Base-by-base conservation (phyloP, 1,140 invertebrate genomes). In the Piezodorus guildinii region DNA sequence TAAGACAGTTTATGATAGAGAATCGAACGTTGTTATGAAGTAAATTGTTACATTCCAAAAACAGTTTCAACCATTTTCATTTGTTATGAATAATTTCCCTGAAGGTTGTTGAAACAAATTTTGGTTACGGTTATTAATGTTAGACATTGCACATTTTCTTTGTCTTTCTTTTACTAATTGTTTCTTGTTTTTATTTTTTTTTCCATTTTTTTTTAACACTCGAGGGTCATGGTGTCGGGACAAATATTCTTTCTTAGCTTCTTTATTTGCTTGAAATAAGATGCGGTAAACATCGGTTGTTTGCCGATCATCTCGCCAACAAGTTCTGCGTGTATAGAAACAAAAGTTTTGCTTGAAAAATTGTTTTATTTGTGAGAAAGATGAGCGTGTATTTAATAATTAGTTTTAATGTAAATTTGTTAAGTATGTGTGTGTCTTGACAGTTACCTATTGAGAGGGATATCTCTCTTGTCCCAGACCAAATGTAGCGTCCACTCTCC, bases 181-280 rank as follows among this genome's bases (percentile, higher is more conserved):
- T 56, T 56, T 56, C 52, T 56, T 56, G 52, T 56, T 56, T 56
- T 39, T 39, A 39, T 62, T 59, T 62, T 39, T 62, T 56, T 56
- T 16, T 56, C 15, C 9, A 9, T 56, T 56, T 19, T 56, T 56
- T 56, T 61, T 66, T 66, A 63, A 66, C 65, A 63, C 62, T 66
- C 43, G 49, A 51, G 66, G 66, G 61, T 49, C 66, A 61, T 58
- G 66, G 66, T 67, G 66, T 51, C 63, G 66, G 66, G 63, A 49
- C 23, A 66, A 64, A 60, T 43, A 43, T 67, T 61, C 60, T 62
- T 63, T 64, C 46, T 59, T 64, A 64, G 58, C 44, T 61, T 62
- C 21, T 63, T 62, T 61, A 34, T 60, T 43, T 61, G 56, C 34
- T 59, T 59, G 25, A 56, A 62, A 58, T 52, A 61, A 56, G 19